Conservation (phyloP, 2,888 invertebrate genomes). For the Mellilla xanthometata region DNA sequence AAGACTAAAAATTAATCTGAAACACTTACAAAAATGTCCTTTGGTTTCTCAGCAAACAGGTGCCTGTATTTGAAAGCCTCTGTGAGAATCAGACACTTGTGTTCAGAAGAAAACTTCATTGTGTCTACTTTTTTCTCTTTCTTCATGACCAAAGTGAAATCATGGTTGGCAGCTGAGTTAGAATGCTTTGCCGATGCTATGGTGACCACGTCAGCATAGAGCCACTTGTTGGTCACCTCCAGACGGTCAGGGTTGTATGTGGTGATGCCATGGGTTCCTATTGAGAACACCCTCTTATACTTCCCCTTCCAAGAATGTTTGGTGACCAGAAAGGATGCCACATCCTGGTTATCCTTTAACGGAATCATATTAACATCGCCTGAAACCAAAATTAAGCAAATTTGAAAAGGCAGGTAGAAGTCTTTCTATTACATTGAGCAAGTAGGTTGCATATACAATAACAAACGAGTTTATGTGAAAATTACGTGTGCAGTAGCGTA, state of each 20-base stretch:
- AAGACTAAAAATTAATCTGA: too few relatives aligned
- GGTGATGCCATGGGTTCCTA: conserved; percentile 97
- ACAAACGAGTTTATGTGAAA: conserved; percentile 11
- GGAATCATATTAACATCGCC: conserved; percentile 89
- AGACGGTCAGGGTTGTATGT: conserved; percentile 92
- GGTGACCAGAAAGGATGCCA: conserved; percentile 97
- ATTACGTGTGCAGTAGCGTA: conserved; percentile 11
- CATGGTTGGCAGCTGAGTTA: conserved; percentile 82
- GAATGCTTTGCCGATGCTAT: conserved; percentile 84
- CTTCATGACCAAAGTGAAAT: conserved; percentile 92
- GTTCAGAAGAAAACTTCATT: conserved; percentile 98
- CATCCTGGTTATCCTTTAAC: conserved; percentile 96
- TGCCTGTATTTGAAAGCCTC: conserved; percentile 93
- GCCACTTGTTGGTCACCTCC: conserved; percentile 94
- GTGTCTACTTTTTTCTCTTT: conserved; percentile 95
- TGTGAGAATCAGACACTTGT: conserved; percentile 95
- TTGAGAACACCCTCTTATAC: conserved; percentile 98
- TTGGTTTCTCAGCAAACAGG: conserved; percentile 91
- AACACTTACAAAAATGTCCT: conserved; percentile 88
- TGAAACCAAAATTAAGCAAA: conserved; percentile 31
- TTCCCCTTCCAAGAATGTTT: conserved; percentile 99
- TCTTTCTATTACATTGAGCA: conserved; percentile 31
- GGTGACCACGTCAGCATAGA: conserved; percentile 90
- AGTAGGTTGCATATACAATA: conserved; percentile 41
- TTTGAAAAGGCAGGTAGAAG: too few relatives aligned